Percentiles rank a stretch among this genome's conserved stretches.
phyloP scores from a whole-genome alignment of 2,888 invertebrate species.

The Sphaerolaimus hirsutus region DNA sequence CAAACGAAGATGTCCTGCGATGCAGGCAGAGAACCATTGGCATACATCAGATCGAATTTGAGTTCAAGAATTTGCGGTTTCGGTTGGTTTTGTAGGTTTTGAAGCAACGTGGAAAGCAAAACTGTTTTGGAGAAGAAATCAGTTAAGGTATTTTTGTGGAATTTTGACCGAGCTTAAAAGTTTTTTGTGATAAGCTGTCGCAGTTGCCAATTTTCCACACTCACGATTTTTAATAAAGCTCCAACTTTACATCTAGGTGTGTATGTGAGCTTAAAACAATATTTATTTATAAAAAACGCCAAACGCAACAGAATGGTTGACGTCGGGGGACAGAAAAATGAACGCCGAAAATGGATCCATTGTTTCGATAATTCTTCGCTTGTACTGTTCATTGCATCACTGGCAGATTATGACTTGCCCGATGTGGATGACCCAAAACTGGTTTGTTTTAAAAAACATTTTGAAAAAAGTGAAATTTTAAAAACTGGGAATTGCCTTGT shows the following conservation, averaged over 20 bases:
- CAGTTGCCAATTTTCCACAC: background rate
- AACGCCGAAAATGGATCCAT: constrained; percentile 16
- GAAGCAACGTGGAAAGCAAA: too few species aligned
- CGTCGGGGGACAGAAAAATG: constrained; percentile 14
- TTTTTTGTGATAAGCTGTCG: background rate
- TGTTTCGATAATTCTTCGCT: constrained; percentile 15
- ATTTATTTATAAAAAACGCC: too few species aligned
- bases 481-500: constrained; percentile 7
- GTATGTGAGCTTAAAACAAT: too few species aligned
- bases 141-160: too few species aligned
- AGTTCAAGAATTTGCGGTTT: constrained; percentile 12
- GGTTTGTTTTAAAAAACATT: constrained; percentile 7
- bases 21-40: constrained; percentile 13
- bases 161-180: too few species aligned
- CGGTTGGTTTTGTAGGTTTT: constrained; percentile 9
- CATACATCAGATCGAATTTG: constrained; percentile 11
- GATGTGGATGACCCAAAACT: constrained; percentile 12
- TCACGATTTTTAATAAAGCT: too few species aligned
- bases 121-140: too few species aligned
- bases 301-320: constrained; percentile 17
- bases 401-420: constrained; percentile 13
- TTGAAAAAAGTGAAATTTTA: background rate
- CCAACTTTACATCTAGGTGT: too few species aligned
- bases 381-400: constrained; percentile 12
- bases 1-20: constrained; percentile 22